Evolutionary conservation across 2,888 invertebrate genomes (phyloP).

Genomic region (Hypolimnas misippus): DNA sequence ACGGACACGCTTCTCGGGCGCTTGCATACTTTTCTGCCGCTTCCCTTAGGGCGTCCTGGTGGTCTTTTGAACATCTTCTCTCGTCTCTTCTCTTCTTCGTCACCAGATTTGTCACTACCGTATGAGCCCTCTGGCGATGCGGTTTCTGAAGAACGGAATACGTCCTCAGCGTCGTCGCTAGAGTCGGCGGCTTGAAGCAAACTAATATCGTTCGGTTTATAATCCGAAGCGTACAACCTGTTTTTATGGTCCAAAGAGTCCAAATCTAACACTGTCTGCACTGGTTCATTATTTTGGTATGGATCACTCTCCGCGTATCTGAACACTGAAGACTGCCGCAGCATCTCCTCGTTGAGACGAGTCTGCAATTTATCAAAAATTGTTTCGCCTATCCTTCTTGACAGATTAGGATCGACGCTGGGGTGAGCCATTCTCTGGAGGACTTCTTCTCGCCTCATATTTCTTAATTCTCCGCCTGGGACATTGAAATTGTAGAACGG

Average conservation of each 20-base stretch:
- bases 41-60: conserved; percentile 82
- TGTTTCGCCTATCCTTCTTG: conserved; percentile 64
- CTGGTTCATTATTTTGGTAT: conserved; percentile 62
- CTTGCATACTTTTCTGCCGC: conserved; percentile 73
- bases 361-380: conserved; percentile 69
- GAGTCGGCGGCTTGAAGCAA: conserved; percentile 63
- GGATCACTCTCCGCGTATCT: conserved; percentile 67
- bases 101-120: conserved; percentile 75
- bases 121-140: conserved; percentile 72
- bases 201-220: conserved; percentile 64
- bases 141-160: conserved; percentile 65
- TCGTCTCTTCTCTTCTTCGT: conserved; percentile 77
- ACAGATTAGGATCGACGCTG: conserved; percentile 58
- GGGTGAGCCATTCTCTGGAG: conserved; percentile 64
- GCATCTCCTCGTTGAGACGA: conserved; percentile 64
- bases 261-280: conserved; percentile 68
- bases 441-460: conserved; percentile 69
- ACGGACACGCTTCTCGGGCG: conserved; percentile 82
- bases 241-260: conserved; percentile 68
- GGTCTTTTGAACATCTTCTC: conserved; percentile 78
- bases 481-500: conserved; percentile 74
- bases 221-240: conserved; percentile 63
- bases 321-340: conserved; percentile 62
- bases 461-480: conserved; percentile 64
- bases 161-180: conserved; percentile 74